Conservation (phyloP, 1,140 invertebrate species). For the Hyphantria cunea region DNA sequence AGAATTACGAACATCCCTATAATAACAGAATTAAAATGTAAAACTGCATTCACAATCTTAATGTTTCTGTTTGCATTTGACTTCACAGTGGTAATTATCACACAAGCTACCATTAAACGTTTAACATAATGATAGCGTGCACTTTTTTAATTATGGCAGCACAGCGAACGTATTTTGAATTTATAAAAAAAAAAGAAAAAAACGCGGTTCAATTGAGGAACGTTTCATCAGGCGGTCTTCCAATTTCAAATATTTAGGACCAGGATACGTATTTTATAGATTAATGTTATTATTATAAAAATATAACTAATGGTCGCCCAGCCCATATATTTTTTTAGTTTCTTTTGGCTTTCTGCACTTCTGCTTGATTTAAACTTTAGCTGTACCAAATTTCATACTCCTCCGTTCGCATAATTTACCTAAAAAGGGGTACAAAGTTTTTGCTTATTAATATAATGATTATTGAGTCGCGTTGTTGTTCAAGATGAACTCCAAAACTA, state of each 20-base stretch:
- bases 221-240: slow-evolving; percentile 7
- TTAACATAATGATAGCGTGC: slow-evolving; percentile 58
- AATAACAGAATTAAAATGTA: slow-evolving; percentile 18
- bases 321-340: too few species aligned
- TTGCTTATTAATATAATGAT: too few species aligned
- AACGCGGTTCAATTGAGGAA: background rate
- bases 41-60: slow-evolving; percentile 6
- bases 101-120: slow-evolving; percentile 46
- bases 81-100: slow-evolving; percentile 50
- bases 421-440: too few species aligned
- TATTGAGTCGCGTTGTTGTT: too few species aligned
- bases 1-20: slow-evolving; percentile 4
- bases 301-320: too few species aligned
- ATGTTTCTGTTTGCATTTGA: slow-evolving; percentile 29
- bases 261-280: too few species aligned
- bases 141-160: slow-evolving; percentile 59
- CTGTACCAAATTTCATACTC: too few species aligned
- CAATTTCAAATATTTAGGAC: slow-evolving; percentile 4
- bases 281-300: too few species aligned
- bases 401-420: too few species aligned
- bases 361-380: too few species aligned
- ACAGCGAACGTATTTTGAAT: slow-evolving; percentile 28
- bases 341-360: too few species aligned
- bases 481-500: too few species aligned
- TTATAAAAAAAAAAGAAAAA: slow-evolving; percentile 16